These are phyloP conservation scores for Chanos chanos DNA, from an alignment of 2,797 vertebrate species.

Conservation along the genomic window DNA sequence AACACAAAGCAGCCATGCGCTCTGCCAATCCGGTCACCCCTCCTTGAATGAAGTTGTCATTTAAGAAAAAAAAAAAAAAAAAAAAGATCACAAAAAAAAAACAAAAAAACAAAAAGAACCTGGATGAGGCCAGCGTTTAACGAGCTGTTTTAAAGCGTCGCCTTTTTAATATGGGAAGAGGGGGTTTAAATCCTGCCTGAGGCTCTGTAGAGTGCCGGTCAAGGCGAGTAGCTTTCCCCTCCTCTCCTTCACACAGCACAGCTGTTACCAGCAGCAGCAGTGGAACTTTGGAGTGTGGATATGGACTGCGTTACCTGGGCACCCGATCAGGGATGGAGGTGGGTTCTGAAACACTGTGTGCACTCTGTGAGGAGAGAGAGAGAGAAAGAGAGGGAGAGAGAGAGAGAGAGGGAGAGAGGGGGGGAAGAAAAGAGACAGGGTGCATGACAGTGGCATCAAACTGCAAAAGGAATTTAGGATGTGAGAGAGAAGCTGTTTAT, in stretches of 20 bases:
- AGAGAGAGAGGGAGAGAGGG: background rate
- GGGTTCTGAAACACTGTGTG: background rate
- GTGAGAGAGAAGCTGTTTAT: slow-evolving; percentile 28
- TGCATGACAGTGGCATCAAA: too few species aligned
- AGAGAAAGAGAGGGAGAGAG: slow-evolving; percentile 1
- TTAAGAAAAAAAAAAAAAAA: slow-evolving; percentile 2
- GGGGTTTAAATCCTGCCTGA: slow-evolving; percentile 30
- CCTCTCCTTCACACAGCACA: slow-evolving; percentile 7
- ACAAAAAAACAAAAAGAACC: slow-evolving; percentile 50
- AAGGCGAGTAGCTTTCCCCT: too few species aligned
- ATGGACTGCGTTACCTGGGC: slow-evolving; percentile 28
- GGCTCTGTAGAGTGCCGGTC: slow-evolving; percentile 21
- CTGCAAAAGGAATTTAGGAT: too few species aligned
- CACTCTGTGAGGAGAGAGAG: background rate
- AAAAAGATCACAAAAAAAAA: slow-evolving; percentile 3
- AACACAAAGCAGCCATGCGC: too few species aligned
- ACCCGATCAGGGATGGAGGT: slow-evolving; percentile 19
- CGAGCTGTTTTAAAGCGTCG: slow-evolving; percentile 59
- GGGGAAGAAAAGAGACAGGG: too few species aligned
- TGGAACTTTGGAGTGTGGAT: background rate
- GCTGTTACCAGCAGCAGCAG: slow-evolving; percentile 5
- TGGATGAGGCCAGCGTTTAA: slow-evolving; percentile 55
- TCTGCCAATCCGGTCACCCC: slow-evolving; percentile 31
- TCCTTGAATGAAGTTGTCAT: slow-evolving; percentile 43
- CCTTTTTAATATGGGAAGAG: slow-evolving; percentile 22